Conservation (phyloP, 2,888 invertebrate genomes). For the Tetranychus piercei region DNA sequence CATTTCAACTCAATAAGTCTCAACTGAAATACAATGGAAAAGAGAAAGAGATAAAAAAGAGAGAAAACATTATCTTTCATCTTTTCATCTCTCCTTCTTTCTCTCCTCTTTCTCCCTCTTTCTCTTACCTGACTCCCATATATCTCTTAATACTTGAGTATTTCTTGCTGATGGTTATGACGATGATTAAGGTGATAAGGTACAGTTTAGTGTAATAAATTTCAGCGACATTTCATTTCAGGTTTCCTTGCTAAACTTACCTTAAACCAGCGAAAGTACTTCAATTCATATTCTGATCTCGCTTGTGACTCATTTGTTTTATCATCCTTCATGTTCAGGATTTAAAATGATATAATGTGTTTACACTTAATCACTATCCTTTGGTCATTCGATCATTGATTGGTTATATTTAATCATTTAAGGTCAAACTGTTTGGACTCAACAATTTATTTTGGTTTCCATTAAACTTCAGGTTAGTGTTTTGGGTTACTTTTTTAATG, state of each 20-base stretch:
- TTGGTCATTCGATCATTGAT: too few relatives aligned
- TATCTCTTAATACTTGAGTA: neutral
- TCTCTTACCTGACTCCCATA: neutral
- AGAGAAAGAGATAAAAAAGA: neutral
- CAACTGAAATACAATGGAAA: neutral
- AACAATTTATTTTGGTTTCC: too few relatives aligned
- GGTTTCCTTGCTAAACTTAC: neutral
- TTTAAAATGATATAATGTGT: too few relatives aligned
- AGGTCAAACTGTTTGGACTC: too few relatives aligned
- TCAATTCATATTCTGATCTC: neutral
- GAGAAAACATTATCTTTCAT: neutral
- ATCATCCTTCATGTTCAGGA: too few relatives aligned
- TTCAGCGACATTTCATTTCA: neutral
- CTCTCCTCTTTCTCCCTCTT: neutral
- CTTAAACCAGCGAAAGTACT: neutral
- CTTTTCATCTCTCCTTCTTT: neutral
- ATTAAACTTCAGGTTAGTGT: too few relatives aligned
- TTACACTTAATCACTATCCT: too few relatives aligned
- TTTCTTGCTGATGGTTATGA: neutral
- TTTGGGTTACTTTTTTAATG: too few relatives aligned
- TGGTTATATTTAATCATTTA: too few relatives aligned
- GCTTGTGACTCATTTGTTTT: too few relatives aligned
- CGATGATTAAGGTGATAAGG: neutral
- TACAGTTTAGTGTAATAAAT: neutral
- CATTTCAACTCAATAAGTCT: too few relatives aligned